Percentiles rank a stretch among this genome's conserved stretches.
phyloP scores from a whole-genome alignment of 2,797 vertebrate genomes.

The Champsocephalus esox region DNA sequence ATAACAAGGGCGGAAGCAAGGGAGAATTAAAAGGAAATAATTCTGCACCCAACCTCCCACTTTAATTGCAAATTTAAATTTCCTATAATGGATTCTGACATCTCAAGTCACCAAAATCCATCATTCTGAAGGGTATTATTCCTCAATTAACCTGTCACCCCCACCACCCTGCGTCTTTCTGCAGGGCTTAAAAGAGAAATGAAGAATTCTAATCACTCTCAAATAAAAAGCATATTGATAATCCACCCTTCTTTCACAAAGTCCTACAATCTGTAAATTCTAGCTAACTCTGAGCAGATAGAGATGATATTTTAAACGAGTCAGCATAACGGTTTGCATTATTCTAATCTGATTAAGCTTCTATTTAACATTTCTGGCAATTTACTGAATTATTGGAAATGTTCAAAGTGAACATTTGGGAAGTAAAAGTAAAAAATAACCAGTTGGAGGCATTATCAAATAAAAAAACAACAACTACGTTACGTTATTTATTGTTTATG shows the following conservation, averaged over 20 bases:
- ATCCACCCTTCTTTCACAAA: slow-evolving; percentile 64
- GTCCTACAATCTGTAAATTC: slow-evolving; percentile 51
- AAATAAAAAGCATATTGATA: slow-evolving; percentile 86
- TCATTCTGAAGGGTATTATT: slow-evolving; percentile 90
- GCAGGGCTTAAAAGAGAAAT: slow-evolving; percentile 82
- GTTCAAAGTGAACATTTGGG: background rate
- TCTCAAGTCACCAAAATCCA: slow-evolving; percentile 90
- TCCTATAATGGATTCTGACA: slow-evolving; percentile 88
- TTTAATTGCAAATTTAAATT: slow-evolving; percentile 90
- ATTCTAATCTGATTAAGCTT: slow-evolving; percentile 9
- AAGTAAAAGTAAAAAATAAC: background rate
- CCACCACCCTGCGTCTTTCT: slow-evolving; percentile 79
- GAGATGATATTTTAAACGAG: slow-evolving; percentile 13
- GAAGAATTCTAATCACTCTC: slow-evolving; percentile 88
- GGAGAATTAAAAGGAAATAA: slow-evolving; percentile 83
- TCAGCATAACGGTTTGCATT: slow-evolving; percentile 29
- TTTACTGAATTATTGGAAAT: slow-evolving; percentile 14
- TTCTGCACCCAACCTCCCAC: slow-evolving; percentile 80
- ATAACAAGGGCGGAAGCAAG: slow-evolving; percentile 73
- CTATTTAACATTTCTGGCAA: slow-evolving; percentile 6
- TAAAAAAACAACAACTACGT: too few species aligned
- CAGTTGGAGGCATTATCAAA: background rate
- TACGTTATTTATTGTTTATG: background rate
- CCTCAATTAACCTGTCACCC: slow-evolving; percentile 90
- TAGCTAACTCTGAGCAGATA: slow-evolving; percentile 30